These are phyloP conservation scores for Drosophila infuscata DNA, from an alignment of 2,888 invertebrate genomes.

Conservation along the genomic window DNA sequence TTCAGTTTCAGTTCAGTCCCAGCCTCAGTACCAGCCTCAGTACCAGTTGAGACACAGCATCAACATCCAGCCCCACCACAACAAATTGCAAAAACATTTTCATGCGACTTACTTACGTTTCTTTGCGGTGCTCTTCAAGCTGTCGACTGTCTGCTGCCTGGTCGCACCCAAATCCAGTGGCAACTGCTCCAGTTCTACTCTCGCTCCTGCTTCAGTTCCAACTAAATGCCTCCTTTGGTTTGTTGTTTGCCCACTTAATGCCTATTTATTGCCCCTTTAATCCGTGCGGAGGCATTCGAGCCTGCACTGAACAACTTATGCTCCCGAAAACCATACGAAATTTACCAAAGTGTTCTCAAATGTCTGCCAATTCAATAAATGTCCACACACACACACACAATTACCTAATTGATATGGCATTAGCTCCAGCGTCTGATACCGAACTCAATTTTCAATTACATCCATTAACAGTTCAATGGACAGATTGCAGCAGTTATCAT, in stretches of 20 bases:
- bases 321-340: constrained; percentile 18
- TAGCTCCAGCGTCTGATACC: constrained; percentile 21
- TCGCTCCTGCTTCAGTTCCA: neutral
- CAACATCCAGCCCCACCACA: constrained; percentile 51
- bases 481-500: constrained; percentile 1
- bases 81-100: constrained; percentile 80
- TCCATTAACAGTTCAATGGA: constrained; percentile 48
- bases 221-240: constrained; percentile 10
- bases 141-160: constrained; percentile 28
- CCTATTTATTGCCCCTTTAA: constrained; percentile 80
- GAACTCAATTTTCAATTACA: constrained; percentile 60
- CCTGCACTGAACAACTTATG: constrained; percentile 41
- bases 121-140: constrained; percentile 64
- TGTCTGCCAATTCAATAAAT: constrained; percentile 24
- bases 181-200: constrained; percentile 6
- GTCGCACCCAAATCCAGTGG: constrained; percentile 29
- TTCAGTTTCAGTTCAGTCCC: constrained; percentile 17
- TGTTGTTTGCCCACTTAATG: constrained; percentile 76
- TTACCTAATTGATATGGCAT: constrained; percentile 72
- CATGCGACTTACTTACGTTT: constrained; percentile 77
- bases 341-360: neutral
- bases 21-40: constrained; percentile 21
- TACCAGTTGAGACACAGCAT: constrained; percentile 20
- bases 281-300: constrained; percentile 45
- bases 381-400: constrained; percentile 35